Percentiles rank a stretch among this genome's conserved stretches.
These are phyloP conservation scores for Drosophila busckii DNA, from an alignment of 1,140 invertebrate genomes.

Conservation along the genomic window DNA sequence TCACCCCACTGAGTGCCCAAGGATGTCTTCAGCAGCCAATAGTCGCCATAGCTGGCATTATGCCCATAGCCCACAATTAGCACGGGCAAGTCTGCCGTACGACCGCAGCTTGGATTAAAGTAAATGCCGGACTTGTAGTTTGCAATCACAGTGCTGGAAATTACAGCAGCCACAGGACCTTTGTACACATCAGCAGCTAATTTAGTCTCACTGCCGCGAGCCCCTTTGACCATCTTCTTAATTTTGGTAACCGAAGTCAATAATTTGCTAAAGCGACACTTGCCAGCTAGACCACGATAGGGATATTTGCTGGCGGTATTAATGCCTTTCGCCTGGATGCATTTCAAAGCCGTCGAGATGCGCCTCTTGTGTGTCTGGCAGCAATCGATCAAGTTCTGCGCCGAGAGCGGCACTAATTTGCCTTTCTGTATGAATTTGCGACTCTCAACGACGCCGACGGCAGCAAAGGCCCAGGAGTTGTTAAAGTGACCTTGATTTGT, in stretches of 20 bases:
- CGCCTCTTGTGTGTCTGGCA: neutral
- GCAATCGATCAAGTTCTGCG: constrained; percentile 17
- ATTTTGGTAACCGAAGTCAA: neutral
- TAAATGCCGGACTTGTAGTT: constrained; percentile 2
- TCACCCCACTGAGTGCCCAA: constrained; percentile 9
- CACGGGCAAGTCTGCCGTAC: neutral
- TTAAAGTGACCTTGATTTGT: constrained; percentile 1
- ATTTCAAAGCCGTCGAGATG: neutral
- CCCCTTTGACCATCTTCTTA: neutral
- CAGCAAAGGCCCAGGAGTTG: constrained; percentile 18
- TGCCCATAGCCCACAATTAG: constrained; percentile 14
- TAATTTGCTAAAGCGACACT: neutral
- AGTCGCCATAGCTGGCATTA: neutral
- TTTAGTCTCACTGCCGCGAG: neutral
- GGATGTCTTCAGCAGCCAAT: constrained; percentile 11
- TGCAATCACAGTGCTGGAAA: neutral
- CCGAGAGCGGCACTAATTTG: neutral
- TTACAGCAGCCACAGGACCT: constrained; percentile 7
- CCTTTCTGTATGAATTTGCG: neutral
- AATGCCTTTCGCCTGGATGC: constrained; percentile 8
- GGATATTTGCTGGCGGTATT: constrained; percentile 1
- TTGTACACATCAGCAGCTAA: neutral
- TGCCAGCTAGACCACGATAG: neutral
- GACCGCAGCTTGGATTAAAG: neutral
- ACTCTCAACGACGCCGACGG: constrained; percentile 10